Conservation (phyloP, 2,797 vertebrate genomes). For the Limnodromus scolopaceus region DNA sequence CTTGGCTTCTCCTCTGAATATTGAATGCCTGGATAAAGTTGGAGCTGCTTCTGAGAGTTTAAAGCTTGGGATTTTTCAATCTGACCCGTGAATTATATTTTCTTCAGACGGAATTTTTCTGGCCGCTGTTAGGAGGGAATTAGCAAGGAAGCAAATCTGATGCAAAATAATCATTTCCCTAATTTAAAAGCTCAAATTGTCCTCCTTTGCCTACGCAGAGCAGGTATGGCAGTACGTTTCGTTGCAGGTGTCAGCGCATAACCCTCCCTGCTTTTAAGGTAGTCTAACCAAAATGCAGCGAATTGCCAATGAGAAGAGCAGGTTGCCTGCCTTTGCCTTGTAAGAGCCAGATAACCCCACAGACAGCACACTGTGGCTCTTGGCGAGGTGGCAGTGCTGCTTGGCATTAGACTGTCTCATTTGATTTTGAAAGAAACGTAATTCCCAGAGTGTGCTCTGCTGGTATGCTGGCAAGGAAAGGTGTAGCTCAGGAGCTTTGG, state of each 20-base stretch:
- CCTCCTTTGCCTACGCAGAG: not conserved
- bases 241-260: not conserved
- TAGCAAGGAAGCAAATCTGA: not conserved
- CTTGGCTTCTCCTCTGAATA: not conserved
- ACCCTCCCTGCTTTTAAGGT: not conserved
- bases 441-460: not conserved
- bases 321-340: not conserved
- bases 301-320: not conserved
- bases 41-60: not conserved
- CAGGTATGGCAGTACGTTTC: not conserved
- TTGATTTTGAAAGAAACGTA: not conserved
- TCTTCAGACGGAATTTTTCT: not conserved
- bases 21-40: not conserved
- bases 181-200: not conserved
- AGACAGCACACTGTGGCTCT: not conserved
- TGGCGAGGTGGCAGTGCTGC: fast-evolving
- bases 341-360: not conserved
- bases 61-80: not conserved
- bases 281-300: fast-evolving
- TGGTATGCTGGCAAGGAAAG: not conserved
- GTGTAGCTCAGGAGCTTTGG: not conserved
- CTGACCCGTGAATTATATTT: not conserved
- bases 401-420: not conserved
- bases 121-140: not conserved
- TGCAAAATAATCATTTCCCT: not conserved